A percentile compares a stretch with the other conserved stretches of the same genome.
Evolutionary conservation across 2,113 vertebrate species (phyloP).

Genomic region (Brachyistius frenatus): DNA sequence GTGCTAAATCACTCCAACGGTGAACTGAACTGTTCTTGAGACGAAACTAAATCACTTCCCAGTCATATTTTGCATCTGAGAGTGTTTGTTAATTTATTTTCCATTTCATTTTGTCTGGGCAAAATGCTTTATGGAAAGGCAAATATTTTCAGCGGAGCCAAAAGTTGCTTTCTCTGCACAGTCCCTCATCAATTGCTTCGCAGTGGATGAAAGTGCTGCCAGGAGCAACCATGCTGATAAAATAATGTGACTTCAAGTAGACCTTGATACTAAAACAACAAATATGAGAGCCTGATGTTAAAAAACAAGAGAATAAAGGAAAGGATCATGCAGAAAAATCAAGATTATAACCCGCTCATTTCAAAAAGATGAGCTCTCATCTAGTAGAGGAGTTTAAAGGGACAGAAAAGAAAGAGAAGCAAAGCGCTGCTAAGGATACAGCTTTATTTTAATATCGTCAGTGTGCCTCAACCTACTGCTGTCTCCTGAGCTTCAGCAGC

Average conservation of each 20-base stretch:
- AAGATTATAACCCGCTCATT: constrained; percentile 1
- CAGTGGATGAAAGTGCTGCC: constrained; percentile 33
- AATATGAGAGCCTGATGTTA: constrained; percentile 28
- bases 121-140: constrained; percentile 65
- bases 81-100: constrained; percentile 64
- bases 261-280: constrained; percentile 24
- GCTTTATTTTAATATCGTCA: constrained; percentile 5
- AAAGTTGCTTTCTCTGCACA: constrained; percentile 40
- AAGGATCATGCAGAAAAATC: constrained; percentile 25
- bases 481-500: constrained; percentile 10
- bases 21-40: constrained; percentile 43
- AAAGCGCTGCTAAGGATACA: constrained; percentile 12
- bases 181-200: constrained; percentile 49
- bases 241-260: constrained; percentile 56
- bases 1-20: constrained; percentile 56
- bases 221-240: constrained; percentile 48
- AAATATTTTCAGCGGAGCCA: constrained; percentile 59
- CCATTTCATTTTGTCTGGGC: constrained; percentile 60
- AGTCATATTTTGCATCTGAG: constrained; percentile 49
- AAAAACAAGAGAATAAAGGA: constrained; percentile 11
- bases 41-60: constrained; percentile 53
- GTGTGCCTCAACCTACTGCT: background rate
- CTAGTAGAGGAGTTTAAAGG: constrained; percentile 18
- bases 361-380: constrained; percentile 12
- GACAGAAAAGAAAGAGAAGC: background rate